phyloP scores from a whole-genome alignment of 2,113 vertebrate genomes.

The Nycticebus coucang region DNA sequence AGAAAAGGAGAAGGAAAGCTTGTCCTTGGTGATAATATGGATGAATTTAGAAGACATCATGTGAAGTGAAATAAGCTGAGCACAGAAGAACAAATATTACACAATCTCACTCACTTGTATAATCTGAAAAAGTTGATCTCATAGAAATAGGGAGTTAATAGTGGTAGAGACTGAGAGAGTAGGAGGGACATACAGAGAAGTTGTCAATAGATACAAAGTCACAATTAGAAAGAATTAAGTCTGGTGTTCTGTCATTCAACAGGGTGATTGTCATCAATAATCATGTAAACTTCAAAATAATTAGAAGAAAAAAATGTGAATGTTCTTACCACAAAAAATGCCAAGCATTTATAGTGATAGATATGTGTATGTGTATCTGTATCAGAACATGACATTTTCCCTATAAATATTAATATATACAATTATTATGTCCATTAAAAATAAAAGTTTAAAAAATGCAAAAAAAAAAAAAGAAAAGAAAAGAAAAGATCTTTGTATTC shows the following conservation, averaged over 20 bases:
- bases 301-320: not conserved
- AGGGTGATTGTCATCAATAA: not conserved
- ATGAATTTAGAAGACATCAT: not conserved
- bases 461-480: not conserved
- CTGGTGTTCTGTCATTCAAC: not conserved
- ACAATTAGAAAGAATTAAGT: not conserved
- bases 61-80: not conserved
- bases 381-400: not conserved
- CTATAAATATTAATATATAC: not conserved
- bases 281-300: not conserved
- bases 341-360: not conserved
- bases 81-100: not conserved
- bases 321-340: not conserved
- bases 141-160: not conserved
- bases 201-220: not conserved
- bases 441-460: not conserved
- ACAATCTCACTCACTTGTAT: not conserved
- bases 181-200: rapidly evolving
- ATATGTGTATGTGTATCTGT: not conserved
- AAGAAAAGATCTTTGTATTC: not conserved
- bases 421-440: not conserved
- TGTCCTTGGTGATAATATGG: not conserved
- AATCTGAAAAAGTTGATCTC: not conserved
- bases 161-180: not conserved
- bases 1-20: not conserved